Conservation (phyloP, 2,113 vertebrate genomes). For the Stictonetta naevosa region DNA sequence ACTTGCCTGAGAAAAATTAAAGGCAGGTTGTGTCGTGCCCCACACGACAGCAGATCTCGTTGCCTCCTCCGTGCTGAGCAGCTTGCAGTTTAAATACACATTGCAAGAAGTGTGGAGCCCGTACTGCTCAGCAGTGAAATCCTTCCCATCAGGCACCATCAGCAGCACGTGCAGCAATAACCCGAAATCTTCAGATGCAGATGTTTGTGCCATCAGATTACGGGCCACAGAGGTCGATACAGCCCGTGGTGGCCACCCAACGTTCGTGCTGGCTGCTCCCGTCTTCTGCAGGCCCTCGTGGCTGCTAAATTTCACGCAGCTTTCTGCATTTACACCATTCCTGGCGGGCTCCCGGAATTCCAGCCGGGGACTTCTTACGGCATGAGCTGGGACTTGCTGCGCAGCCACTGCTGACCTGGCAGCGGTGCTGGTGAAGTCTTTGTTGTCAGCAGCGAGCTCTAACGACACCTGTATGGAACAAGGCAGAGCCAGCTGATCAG, state of each 20-base stretch:
- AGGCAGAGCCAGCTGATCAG: background rate
- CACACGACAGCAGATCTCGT: conserved; percentile 84
- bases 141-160: conserved; percentile 91
- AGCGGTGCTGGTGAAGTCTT: conserved; percentile 36
- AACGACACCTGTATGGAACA: conserved; percentile 82
- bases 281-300: background rate
- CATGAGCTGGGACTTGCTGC: background rate
- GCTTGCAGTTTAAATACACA: conserved; percentile 91
- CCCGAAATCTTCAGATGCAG: conserved; percentile 35
- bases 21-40: conserved; percentile 85
- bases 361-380: conserved; percentile 3
- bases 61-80: conserved; percentile 87
- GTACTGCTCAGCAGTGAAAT: conserved; percentile 70
- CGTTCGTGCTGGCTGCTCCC: background rate
- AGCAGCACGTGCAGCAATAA: conserved; percentile 86
- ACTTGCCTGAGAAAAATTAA: conserved; percentile 90
- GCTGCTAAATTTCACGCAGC: background rate
- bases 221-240: background rate
- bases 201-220: background rate
- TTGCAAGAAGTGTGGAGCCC: conserved; percentile 75
- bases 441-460: conserved; percentile 79
- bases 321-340: background rate
- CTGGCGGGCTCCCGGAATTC: background rate
- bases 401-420: background rate
- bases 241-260: background rate